Percentiles rank a stretch among this genome's conserved stretches.
Conservation (phyloP, 2,797 vertebrate genomes). For the Etheostoma nigrum region DNA sequence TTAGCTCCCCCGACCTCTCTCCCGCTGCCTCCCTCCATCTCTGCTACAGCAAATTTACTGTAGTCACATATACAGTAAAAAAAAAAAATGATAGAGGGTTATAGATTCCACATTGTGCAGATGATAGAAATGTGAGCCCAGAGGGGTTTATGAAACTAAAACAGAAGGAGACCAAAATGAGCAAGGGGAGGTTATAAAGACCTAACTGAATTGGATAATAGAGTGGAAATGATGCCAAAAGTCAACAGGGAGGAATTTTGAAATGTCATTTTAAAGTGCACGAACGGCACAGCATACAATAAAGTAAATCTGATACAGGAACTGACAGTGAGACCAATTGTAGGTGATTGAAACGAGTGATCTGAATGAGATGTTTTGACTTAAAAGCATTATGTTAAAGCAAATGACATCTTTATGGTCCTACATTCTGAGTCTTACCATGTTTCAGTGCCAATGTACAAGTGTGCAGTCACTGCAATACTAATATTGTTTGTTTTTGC, state of each 20-base stretch:
- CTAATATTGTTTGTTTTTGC: not conserved
- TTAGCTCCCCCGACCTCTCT: constrained; percentile 54
- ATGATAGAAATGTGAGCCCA: constrained; percentile 35
- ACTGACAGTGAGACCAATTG: constrained; percentile 10
- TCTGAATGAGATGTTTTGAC: constrained; percentile 20
- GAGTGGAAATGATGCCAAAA: constrained; percentile 49
- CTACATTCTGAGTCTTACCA: not conserved
- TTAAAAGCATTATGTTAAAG: constrained; percentile 14
- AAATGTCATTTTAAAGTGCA: constrained; percentile 46
- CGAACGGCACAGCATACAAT: not conserved
- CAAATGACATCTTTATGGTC: not conserved
- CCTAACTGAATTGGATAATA: constrained; percentile 39
- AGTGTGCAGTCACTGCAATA: not conserved
- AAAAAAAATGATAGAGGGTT: constrained; percentile 33
- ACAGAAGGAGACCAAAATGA: constrained; percentile 38
- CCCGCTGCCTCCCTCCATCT: constrained; percentile 40
- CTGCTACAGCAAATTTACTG: constrained; percentile 50
- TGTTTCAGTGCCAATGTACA: not conserved
- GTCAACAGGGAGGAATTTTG: constrained; percentile 56
- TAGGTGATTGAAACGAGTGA: constrained; percentile 8
- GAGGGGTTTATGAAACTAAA: constrained; percentile 33
- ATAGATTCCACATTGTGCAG: constrained; percentile 40
- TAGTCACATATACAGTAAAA: constrained; percentile 31
- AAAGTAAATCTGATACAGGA: constrained; percentile 28
- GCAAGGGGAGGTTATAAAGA: constrained; percentile 37